Evolutionary conservation across 2,113 vertebrate species (phyloP).

Genomic region (Rhinoptilus africanus): DNA sequence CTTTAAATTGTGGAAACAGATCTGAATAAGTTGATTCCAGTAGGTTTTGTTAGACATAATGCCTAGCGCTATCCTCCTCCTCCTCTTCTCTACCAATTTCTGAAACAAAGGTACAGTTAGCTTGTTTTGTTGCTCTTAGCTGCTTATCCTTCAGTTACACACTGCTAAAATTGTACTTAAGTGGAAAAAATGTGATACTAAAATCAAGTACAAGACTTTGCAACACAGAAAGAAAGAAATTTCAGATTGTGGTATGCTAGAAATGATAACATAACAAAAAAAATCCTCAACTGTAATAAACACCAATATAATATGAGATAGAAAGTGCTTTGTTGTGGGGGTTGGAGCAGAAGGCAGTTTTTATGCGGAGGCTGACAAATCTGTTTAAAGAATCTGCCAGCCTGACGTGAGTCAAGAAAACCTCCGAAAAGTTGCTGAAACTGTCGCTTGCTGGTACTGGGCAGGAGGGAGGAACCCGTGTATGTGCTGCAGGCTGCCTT

Average conservation of each 20-base stretch:
- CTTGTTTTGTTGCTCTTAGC: neutral
- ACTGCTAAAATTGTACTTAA: neutral
- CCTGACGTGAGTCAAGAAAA: neutral
- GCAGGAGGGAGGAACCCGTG: neutral
- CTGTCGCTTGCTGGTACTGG: neutral
- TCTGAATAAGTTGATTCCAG: neutral
- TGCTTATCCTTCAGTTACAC: neutral
- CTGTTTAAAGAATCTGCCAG: slow-evolving; percentile 57
- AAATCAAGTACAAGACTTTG: neutral
- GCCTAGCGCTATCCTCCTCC: neutral
- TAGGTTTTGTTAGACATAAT: neutral
- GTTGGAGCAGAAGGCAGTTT: slow-evolving; percentile 47
- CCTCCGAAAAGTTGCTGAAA: neutral
- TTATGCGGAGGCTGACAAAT: slow-evolving; percentile 53
- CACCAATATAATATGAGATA: neutral
- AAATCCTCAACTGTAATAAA: neutral
- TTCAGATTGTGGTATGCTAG: neutral
- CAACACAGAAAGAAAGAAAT: neutral
- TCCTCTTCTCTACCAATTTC: neutral
- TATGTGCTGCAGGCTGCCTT: neutral
- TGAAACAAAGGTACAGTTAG: neutral
- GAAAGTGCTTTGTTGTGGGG: slow-evolving; percentile 14
- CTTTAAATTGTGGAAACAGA: neutral
- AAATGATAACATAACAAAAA: neutral
- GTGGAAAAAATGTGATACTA: neutral